Conservation (phyloP, 2,113 vertebrate species). For the Xiphophorus couchianus region DNA sequence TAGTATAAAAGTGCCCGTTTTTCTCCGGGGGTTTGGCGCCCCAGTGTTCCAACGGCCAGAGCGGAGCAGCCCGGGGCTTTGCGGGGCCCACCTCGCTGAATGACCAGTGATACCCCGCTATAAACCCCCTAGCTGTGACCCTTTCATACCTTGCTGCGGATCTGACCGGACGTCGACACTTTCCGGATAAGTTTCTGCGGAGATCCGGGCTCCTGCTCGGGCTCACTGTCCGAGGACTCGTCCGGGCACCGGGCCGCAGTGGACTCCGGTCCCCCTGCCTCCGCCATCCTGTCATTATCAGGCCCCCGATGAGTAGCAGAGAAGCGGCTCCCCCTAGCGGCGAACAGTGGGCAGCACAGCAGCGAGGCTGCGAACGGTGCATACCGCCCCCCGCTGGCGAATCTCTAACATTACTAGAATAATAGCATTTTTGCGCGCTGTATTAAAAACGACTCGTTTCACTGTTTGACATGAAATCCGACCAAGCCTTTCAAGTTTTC, state of each 20-base stretch:
- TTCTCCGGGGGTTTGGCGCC: background rate
- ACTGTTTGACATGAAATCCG: no score
- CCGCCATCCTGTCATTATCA: constrained; percentile 78
- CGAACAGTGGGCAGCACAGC: constrained; percentile 5
- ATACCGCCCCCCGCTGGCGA: constrained; percentile 39
- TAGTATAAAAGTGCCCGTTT: background rate
- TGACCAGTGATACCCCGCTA: background rate
- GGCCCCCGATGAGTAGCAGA: constrained; percentile 46
- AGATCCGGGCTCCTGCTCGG: constrained; percentile 91
- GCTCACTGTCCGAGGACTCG: constrained; percentile 95
- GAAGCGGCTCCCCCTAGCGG: constrained; percentile 47
- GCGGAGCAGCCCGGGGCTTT: background rate
- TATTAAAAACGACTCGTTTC: no score
- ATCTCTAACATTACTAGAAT: background rate
- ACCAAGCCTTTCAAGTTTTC: no score
- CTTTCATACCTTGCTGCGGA: constrained; percentile 90
- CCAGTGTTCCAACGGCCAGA: background rate
- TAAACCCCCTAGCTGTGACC: no score
- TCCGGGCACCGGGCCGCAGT: constrained; percentile 78
- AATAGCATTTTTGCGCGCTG: no score
- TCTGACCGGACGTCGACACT: constrained; percentile 95
- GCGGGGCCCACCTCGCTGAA: constrained; percentile 31
- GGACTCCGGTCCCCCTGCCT: constrained; percentile 77
- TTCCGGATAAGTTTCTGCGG: constrained; percentile 95
- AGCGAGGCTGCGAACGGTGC: background rate